phyloP scores from a whole-genome alignment of 2,888 invertebrate genomes.

The Limnephilus rhombicus region DNA sequence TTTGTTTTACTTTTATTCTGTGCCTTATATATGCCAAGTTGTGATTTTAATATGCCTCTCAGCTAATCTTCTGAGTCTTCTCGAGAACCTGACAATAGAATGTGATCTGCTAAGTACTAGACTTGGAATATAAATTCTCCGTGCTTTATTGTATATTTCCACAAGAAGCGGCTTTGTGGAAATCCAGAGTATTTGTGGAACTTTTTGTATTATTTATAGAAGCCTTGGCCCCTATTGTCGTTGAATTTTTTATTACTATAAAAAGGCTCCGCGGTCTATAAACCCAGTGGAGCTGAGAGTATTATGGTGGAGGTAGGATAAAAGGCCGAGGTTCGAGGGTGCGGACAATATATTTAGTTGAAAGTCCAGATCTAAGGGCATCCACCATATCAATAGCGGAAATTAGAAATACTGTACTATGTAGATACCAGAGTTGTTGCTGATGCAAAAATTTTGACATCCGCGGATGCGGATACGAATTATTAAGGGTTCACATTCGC shows the following conservation, averaged over 20 bases:
- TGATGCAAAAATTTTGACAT: too few relatives aligned
- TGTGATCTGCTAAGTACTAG: background rate
- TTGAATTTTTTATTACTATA: slow-evolving; percentile 16
- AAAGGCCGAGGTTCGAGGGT: background rate
- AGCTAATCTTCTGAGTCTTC: background rate
- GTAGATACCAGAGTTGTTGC: too few relatives aligned
- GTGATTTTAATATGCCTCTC: background rate
- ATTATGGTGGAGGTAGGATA: background rate
- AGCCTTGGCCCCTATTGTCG: slow-evolving; percentile 8
- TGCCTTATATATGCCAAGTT: background rate
- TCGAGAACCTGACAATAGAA: background rate
- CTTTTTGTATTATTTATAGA: background rate
- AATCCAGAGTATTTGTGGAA: slow-evolving; percentile 12
- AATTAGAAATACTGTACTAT: too few relatives aligned
- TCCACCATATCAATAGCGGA: background rate
- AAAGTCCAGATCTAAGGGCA: background rate
- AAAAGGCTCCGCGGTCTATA: background rate
- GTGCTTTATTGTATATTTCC: background rate
- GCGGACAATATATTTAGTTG: background rate
- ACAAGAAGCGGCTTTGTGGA: slow-evolving; percentile 18
- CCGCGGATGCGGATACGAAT: too few relatives aligned
- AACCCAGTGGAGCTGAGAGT: background rate
- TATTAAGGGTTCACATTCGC: too few relatives aligned
- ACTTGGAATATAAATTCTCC: background rate
- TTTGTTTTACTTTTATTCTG: background rate